A percentile compares a stretch with the other conserved stretches of the same genome.
phyloP scores from a whole-genome alignment of 2,888 invertebrate genomes.

The Galeopsomyia nigrocyanea region DNA sequence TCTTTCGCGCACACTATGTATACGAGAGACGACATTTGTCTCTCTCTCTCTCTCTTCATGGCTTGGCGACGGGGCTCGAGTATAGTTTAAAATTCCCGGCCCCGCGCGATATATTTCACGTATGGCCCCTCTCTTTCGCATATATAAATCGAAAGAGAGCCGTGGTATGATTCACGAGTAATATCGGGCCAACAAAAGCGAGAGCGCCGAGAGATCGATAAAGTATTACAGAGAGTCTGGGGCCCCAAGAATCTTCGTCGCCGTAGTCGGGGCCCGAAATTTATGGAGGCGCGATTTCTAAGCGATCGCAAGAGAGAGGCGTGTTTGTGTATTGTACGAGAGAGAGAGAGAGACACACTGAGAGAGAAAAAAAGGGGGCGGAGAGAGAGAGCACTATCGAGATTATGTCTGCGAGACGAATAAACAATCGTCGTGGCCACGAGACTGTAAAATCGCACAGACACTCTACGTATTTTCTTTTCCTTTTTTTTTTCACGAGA shows the following conservation, averaged over 20 bases:
- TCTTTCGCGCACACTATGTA: slow-evolving; percentile 13
- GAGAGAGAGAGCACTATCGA: slow-evolving; percentile 32
- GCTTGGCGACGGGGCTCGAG: slow-evolving; percentile 2
- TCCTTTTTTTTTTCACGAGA: background rate
- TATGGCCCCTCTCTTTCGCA: slow-evolving; percentile 2
- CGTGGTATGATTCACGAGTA: slow-evolving; percentile 40
- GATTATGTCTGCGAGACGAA: slow-evolving; percentile 31
- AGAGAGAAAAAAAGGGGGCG: slow-evolving; percentile 25
- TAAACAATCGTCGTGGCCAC: slow-evolving; percentile 36
- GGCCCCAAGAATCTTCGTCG: background rate
- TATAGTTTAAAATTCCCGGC: slow-evolving; percentile 39
- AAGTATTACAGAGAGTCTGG: slow-evolving; percentile 25
- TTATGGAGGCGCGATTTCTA: slow-evolving; percentile 45
- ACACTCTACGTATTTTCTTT: background rate
- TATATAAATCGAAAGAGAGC: slow-evolving; percentile 25
- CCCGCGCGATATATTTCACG: slow-evolving; percentile 20
- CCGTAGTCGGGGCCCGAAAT: slow-evolving; percentile 15
- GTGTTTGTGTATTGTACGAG: background rate
- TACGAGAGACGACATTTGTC: too few relatives aligned
- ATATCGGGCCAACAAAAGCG: slow-evolving; percentile 34
- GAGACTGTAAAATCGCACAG: slow-evolving; percentile 34
- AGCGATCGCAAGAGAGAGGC: slow-evolving; percentile 23
- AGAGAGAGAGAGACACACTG: background rate
- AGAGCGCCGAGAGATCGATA: slow-evolving; percentile 37
- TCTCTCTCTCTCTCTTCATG: too few relatives aligned